These are phyloP conservation scores for Nomada ruficornis DNA, from an alignment of 2,888 invertebrate species.

Conservation along the genomic window DNA sequence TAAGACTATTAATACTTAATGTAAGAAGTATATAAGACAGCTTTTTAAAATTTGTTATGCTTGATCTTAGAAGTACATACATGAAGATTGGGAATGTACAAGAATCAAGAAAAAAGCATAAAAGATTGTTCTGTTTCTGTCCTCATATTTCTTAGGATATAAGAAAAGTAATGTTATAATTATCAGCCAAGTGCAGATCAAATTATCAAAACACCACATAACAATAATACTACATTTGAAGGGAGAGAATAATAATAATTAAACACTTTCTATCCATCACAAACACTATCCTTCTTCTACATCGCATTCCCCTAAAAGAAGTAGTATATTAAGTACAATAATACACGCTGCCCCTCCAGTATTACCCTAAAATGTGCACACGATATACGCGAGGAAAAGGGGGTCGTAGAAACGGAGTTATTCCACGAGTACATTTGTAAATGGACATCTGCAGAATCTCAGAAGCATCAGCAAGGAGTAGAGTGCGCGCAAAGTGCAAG, in stretches of 20 bases:
- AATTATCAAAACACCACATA: too few relatives aligned
- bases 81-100: too few relatives aligned
- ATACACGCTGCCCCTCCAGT: background rate
- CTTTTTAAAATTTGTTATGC: too few relatives aligned
- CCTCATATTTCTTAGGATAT: too few relatives aligned
- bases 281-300: background rate
- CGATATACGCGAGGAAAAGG: background rate
- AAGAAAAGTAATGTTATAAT: too few relatives aligned
- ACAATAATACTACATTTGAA: background rate
- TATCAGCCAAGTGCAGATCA: too few relatives aligned
- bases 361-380: background rate
- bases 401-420: background rate
- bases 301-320: background rate
- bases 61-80: too few relatives aligned
- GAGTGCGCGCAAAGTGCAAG: conserved; percentile 40
- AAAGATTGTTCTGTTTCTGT: too few relatives aligned
- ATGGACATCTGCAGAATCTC: conserved; percentile 5
- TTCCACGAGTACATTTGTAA: conserved; percentile 20
- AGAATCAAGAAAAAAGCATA: too few relatives aligned
- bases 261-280: background rate
- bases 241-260: background rate
- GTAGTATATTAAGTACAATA: too few relatives aligned
- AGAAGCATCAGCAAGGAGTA: background rate
- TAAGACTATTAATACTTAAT: too few relatives aligned
- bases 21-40: too few relatives aligned